These are phyloP conservation scores for Nemoura dubitans DNA, from an alignment of 2,888 invertebrate species.

Conservation along the genomic window DNA sequence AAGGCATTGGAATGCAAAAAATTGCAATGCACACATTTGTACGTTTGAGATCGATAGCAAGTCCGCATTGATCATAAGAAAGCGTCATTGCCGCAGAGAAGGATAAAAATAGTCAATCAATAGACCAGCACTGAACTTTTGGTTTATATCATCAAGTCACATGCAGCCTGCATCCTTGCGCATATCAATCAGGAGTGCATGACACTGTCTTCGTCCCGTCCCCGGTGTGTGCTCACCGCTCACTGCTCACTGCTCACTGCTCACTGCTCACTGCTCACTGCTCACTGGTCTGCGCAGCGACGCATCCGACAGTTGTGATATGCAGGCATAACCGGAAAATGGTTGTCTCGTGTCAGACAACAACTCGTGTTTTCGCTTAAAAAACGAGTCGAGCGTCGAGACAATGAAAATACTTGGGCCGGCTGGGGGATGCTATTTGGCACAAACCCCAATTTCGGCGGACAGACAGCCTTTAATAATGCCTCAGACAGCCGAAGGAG, in stretches of 20 bases:
- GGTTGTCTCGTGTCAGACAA: not conserved
- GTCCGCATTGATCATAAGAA: conserved; percentile 19
- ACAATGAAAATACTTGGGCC: not conserved
- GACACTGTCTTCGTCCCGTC: not conserved
- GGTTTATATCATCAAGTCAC: not conserved
- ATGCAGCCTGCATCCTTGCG: not conserved
- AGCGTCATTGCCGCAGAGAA: conserved; percentile 24
- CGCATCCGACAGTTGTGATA: too few species aligned
- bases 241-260: too few species aligned
- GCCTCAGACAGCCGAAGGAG: not conserved
- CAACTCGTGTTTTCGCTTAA: not conserved
- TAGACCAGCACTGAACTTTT: not conserved
- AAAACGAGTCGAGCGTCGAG: not conserved
- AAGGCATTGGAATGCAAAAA: not conserved
- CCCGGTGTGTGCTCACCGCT: too few species aligned
- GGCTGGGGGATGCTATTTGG: not conserved
- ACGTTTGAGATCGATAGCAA: not conserved
- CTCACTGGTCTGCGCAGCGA: too few species aligned
- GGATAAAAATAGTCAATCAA: conserved; percentile 8
- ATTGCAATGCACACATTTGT: not conserved
- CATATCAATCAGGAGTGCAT: not conserved
- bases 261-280: too few species aligned
- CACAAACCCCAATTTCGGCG: not conserved
- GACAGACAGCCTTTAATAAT: not conserved
- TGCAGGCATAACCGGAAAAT: not conserved